These are phyloP conservation scores for Parnassius apollo DNA, from an alignment of 2,888 invertebrate genomes.

Conservation along the genomic window DNA sequence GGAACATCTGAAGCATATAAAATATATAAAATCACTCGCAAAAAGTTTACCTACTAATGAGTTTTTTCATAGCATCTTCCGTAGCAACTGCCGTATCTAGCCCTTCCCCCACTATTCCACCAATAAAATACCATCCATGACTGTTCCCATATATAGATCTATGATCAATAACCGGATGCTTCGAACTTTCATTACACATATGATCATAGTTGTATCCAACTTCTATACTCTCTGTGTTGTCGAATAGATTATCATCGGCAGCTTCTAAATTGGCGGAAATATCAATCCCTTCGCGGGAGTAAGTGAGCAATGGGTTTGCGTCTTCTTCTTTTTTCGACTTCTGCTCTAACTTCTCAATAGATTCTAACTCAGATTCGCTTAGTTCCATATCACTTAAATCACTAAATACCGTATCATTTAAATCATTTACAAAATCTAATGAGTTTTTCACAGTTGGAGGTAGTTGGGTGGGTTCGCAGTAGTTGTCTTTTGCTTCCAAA, in stretches of 20 bases:
- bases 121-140: constrained; percentile 92
- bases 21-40: constrained; percentile 45
- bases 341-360: constrained; percentile 78
- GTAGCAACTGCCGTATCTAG: constrained; percentile 84
- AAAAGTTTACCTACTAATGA: constrained; percentile 89
- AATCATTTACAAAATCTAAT: constrained; percentile 82
- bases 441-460: constrained; percentile 79
- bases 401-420: constrained; percentile 83
- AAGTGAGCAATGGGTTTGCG: constrained; percentile 67
- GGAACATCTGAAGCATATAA: too few relatives aligned
- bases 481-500: constrained; percentile 84
- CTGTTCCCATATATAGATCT: constrained; percentile 84
- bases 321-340: constrained; percentile 68
- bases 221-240: constrained; percentile 53
- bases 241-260: constrained; percentile 47
- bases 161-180: constrained; percentile 81
- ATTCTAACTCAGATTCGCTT: constrained; percentile 83
- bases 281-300: constrained; percentile 50
- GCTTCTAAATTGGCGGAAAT: constrained; percentile 43
- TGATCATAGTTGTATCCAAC: constrained; percentile 69
- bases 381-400: constrained; percentile 84
- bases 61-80: constrained; percentile 86
- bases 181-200: constrained; percentile 75
- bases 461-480: constrained; percentile 56
- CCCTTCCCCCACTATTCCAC: constrained; percentile 88